A percentile compares a stretch with the other conserved stretches of the same genome.
phyloP scores from a whole-genome alignment of 2,888 invertebrate genomes.

The Oxycera nigricornis region DNA sequence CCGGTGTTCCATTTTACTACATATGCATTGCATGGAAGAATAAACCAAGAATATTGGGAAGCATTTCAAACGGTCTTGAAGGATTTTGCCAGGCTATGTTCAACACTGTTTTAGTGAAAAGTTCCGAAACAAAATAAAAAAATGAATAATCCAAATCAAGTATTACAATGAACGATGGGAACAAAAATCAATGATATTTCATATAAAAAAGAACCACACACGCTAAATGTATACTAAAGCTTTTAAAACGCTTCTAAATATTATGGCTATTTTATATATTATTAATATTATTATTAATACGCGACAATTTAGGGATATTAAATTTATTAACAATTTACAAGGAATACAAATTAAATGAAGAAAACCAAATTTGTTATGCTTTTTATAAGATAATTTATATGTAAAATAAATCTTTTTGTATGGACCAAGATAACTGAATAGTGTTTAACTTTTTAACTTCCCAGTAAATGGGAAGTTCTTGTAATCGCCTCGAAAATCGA shows the following conservation, averaged over 20 bases:
- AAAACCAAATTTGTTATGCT: slow-evolving; percentile 20
- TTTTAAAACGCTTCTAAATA: slow-evolving; percentile 4
- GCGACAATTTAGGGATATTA: slow-evolving; percentile 17
- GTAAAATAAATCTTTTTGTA: slow-evolving; percentile 25
- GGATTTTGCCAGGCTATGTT: slow-evolving; percentile 69
- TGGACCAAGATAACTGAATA: slow-evolving; percentile 17
- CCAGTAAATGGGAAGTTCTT: no score
- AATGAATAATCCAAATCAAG: no score
- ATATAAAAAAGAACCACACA: neutral
- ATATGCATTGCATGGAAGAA: slow-evolving; percentile 71
- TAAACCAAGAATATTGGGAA: slow-evolving; percentile 67
- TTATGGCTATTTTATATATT: slow-evolving; percentile 1
- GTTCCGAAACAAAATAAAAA: slow-evolving; percentile 52
- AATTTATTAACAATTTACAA: slow-evolving; percentile 36
- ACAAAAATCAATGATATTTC: neutral
- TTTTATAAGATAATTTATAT: slow-evolving; percentile 22
- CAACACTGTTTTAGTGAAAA: slow-evolving; percentile 70
- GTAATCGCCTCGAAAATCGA: no score
- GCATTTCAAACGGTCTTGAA: slow-evolving; percentile 64
- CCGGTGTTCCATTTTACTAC: slow-evolving; percentile 85
- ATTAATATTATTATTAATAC: slow-evolving; percentile 1
- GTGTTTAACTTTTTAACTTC: no score
- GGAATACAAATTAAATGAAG: neutral
- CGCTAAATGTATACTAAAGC: no score
- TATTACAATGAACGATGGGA: slow-evolving; percentile 3